Base-by-base conservation (phyloP, 2,797 vertebrate species). In the Echeneis naucrates region DNA sequence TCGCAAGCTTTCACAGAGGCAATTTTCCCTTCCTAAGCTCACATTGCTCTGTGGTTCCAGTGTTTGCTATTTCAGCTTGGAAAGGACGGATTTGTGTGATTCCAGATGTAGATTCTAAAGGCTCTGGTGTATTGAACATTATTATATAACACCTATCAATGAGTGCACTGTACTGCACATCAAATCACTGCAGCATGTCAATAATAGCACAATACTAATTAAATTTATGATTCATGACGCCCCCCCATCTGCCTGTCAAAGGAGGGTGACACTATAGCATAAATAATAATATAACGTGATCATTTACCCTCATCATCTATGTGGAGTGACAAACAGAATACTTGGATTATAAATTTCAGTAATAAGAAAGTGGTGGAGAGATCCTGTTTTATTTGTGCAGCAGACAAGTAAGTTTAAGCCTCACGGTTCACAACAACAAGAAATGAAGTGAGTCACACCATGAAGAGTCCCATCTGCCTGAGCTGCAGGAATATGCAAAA, bases 221-320 rank as follows among this genome's bases (percentile, higher is more conserved):
- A 66, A 58, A 78, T 78, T 65, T 52, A 79, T 76, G 75, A 73
- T 77, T 80, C 70, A 75, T 40, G 33, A 64, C 30, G 40, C 66
- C 69, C 58, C 58, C 71, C 79, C 82, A 62, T 67, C 74, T 87
- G 83, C 69, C 81, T 86, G 78, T 90, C 87, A 89, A 68, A 79
- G 81, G 38, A 2, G 53, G 53, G 68, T 75, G 50, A 72, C 75
- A 75, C 80, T 68, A 64, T 42, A 40, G 81, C 58, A 65, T 77
- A 64, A 77, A 78, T 72, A 81, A 84, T 73, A 59, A 63, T 51
- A 66, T 77, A 30, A 84, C 78, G 60, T 74, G 45, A 79, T 76
- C 56, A 59, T 70, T 84, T 63, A 58, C 56, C 69, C 67, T 68
- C 61, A 61, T 83, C 63, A 67, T 78, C 56, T 50, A 40, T 80